phyloP scores from a whole-genome alignment of 2,888 invertebrate species.

The Aleiodes alternator region DNA sequence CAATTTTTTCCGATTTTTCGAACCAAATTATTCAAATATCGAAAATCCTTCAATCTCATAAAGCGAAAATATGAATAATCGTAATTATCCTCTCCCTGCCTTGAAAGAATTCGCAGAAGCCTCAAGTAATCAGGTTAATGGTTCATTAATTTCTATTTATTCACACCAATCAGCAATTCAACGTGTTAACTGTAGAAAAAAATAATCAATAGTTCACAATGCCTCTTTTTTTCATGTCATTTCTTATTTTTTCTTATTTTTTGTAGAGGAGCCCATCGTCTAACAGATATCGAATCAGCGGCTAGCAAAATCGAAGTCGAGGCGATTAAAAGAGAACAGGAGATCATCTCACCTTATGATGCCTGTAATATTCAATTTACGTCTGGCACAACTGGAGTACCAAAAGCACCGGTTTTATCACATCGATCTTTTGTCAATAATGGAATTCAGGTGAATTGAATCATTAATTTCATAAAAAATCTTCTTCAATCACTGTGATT shows the following conservation, averaged over 20 bases:
- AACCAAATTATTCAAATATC: not conserved
- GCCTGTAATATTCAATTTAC: conserved; percentile 89
- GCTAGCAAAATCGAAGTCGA: conserved; percentile 66
- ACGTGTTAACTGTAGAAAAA: conserved; percentile 6
- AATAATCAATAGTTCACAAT: conserved; percentile 28
- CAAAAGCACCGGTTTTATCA: conserved; percentile 85
- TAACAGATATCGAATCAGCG: conserved; percentile 73
- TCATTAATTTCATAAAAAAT: not conserved
- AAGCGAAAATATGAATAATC: conserved; percentile 49
- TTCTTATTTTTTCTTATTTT: not conserved
- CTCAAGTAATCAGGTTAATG: conserved; percentile 66
- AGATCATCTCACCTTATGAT: conserved; percentile 80
- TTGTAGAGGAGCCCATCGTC: conserved; percentile 74
- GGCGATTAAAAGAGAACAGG: conserved; percentile 76
- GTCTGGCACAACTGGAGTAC: conserved; percentile 88
- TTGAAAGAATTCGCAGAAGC: conserved; percentile 44
- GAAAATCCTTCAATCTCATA: conserved; percentile 28
- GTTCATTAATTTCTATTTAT: conserved; percentile 50
- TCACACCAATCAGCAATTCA: conserved; percentile 34
- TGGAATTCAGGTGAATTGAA: conserved; percentile 79
- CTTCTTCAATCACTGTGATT: too few relatives aligned
- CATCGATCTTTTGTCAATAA: conserved; percentile 89
- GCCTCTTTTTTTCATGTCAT: conserved; percentile 31
- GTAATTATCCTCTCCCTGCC: not conserved
- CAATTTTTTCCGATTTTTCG: conserved; percentile 1